Percentiles rank a stretch among this genome's conserved stretches.
Evolutionary conservation across 2,797 vertebrate species (phyloP).

Genomic region (Spinus pinus): DNA sequence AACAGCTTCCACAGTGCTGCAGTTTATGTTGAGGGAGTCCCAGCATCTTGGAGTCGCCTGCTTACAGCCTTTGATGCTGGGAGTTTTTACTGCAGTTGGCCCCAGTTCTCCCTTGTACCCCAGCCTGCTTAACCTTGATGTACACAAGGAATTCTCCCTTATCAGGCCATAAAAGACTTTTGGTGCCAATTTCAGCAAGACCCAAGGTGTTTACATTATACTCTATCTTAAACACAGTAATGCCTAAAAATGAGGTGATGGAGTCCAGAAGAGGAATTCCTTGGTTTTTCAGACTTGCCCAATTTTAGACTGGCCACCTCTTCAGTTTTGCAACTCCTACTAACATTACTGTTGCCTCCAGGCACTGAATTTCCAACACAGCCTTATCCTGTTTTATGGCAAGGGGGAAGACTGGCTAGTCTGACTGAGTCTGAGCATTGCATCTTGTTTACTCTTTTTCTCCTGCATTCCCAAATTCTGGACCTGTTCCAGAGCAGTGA

Average conservation of each 20-base stretch:
- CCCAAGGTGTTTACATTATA: background rate
- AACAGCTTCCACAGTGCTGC: rapidly evolving
- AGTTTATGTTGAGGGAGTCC: background rate
- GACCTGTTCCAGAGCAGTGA: background rate
- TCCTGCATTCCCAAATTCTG: background rate
- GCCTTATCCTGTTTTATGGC: background rate
- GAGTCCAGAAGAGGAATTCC: background rate
- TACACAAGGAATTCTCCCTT: background rate
- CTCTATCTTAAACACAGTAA: background rate
- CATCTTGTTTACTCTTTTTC: background rate
- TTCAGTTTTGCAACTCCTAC: background rate
- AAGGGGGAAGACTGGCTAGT: background rate
- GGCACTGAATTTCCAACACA: background rate
- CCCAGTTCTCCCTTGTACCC: background rate
- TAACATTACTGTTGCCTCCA: background rate
- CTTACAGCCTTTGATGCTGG: background rate
- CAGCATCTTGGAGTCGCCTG: background rate
- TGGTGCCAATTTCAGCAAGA: background rate
- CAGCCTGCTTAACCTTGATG: background rate
- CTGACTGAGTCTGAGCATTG: background rate
- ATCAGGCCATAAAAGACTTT: background rate
- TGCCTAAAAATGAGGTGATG: background rate
- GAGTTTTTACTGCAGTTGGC: background rate
- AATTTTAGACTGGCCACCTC: background rate
- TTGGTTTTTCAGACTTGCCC: background rate